Conservation (phyloP, 2,888 invertebrate species). For the Pristionchus maxplancki region DNA sequence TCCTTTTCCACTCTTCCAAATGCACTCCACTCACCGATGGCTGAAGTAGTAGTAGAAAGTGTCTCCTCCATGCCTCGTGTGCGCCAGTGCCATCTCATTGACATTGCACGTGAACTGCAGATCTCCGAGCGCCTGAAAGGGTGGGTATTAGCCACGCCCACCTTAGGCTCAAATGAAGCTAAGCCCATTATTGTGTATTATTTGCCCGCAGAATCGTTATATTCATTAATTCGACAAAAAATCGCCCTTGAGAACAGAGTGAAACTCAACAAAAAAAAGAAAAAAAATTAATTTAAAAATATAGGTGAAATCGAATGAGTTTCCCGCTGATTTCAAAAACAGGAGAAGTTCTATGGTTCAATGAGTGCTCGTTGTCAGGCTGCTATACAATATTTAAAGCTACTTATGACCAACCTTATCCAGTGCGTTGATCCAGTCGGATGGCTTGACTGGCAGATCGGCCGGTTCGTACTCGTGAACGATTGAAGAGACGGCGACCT, state of each 20-base stretch:
- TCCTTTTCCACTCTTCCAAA: too few species aligned
- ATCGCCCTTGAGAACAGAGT: too few species aligned
- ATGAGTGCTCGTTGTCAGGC: too few species aligned
- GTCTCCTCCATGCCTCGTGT: constrained; percentile 90
- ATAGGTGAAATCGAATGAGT: too few species aligned
- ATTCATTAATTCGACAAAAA: too few species aligned
- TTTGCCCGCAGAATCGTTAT: too few species aligned
- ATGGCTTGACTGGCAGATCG: constrained; percentile 83
- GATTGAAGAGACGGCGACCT: constrained; percentile 87
- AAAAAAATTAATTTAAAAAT: too few species aligned
- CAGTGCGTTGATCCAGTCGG: constrained; percentile 72
- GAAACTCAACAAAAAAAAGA: too few species aligned
- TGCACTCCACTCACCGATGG: constrained; percentile 72
- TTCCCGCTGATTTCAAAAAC: background rate
- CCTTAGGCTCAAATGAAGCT: background rate
- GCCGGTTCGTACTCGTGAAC: constrained; percentile 94
- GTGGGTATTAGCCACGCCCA: background rate
- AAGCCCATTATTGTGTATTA: too few species aligned
- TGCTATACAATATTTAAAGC: too few species aligned
- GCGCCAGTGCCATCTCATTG: constrained; percentile 91
- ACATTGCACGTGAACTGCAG: constrained; percentile 85
- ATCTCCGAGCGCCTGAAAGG: constrained; percentile 59
- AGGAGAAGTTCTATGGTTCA: background rate
- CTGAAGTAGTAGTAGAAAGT: constrained; percentile 80
- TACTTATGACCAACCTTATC: constrained; percentile 80